Conservation (phyloP, 2,113 vertebrate species). For the Sigmodon hispidus region DNA sequence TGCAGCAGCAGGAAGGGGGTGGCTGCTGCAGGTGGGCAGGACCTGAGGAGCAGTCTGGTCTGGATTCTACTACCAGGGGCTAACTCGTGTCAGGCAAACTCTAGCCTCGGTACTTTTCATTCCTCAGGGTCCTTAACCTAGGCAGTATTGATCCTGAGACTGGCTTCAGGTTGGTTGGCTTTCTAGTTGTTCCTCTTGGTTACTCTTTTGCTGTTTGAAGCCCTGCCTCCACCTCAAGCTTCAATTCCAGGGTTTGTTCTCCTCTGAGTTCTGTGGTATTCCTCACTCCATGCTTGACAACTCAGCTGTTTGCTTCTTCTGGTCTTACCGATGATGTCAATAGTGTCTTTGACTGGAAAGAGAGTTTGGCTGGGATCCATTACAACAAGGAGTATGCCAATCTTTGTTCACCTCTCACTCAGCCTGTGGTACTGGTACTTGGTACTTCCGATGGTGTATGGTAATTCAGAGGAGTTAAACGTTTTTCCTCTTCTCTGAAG, state of each 20-base stretch:
- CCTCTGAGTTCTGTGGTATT: neutral
- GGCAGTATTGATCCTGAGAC: neutral
- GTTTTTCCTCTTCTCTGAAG: neutral
- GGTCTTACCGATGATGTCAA: neutral
- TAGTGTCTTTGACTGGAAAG: neutral
- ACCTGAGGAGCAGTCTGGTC: neutral
- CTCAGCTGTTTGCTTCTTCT: neutral
- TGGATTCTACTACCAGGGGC: neutral
- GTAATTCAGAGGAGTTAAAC: neutral
- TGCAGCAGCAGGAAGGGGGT: neutral
- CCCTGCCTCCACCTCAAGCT: neutral
- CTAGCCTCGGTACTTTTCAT: neutral
- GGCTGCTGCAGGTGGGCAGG: neutral
- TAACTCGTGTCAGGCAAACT: neutral
- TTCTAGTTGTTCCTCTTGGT: neutral
- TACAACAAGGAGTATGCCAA: neutral
- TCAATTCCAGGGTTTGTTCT: neutral
- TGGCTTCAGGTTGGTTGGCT: neutral
- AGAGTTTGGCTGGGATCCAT: neutral
- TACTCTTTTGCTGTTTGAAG: conserved; percentile 7
- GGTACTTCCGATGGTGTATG: neutral
- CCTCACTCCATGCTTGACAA: neutral
- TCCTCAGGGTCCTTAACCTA: neutral
- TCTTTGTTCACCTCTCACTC: neutral
- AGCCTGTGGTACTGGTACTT: neutral